Evolutionary conservation across 2,113 vertebrate genomes (phyloP).

Genomic region (Spea multiplicata): DNA sequence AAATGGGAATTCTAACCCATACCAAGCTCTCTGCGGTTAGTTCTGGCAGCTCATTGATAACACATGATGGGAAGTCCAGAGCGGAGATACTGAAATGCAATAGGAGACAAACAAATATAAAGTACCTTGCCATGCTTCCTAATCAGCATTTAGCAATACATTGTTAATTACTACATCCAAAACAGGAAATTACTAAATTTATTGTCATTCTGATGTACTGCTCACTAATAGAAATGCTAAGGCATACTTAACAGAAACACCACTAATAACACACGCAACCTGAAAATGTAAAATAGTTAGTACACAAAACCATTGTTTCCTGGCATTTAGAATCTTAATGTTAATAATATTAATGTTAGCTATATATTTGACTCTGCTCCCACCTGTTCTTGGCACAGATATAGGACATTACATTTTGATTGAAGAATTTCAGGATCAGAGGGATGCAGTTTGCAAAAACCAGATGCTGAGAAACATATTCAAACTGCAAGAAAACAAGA

Average conservation of each 20-base stretch:
- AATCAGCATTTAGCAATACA: too few relatives aligned
- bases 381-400: slow-evolving; percentile 97
- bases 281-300: too few relatives aligned
- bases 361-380: background rate
- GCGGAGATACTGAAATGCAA: slow-evolving; percentile 75
- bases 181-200: too few relatives aligned
- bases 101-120: too few relatives aligned
- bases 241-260: too few relatives aligned
- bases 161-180: too few relatives aligned
- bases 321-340: too few relatives aligned
- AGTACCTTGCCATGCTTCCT: too few relatives aligned
- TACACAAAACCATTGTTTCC: too few relatives aligned
- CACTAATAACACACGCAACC: too few relatives aligned
- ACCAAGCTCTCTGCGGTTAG: slow-evolving; percentile 94
- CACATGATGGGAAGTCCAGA: slow-evolving; percentile 88
- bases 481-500: slow-evolving; percentile 76
- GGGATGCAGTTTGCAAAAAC: slow-evolving; percentile 99
- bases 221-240: too few relatives aligned
- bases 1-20: slow-evolving; percentile 58
- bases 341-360: background rate
- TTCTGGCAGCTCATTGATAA: slow-evolving; percentile 87
- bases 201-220: too few relatives aligned
- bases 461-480: slow-evolving; percentile 93
- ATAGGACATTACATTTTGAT: slow-evolving; percentile 97
- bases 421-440: slow-evolving; percentile 98